Percentiles rank a stretch among this genome's conserved stretches.
phyloP scores from a whole-genome alignment of 30 jellyfish, hydroid and myxozoan species.

The Aurelia aurita region DNA sequence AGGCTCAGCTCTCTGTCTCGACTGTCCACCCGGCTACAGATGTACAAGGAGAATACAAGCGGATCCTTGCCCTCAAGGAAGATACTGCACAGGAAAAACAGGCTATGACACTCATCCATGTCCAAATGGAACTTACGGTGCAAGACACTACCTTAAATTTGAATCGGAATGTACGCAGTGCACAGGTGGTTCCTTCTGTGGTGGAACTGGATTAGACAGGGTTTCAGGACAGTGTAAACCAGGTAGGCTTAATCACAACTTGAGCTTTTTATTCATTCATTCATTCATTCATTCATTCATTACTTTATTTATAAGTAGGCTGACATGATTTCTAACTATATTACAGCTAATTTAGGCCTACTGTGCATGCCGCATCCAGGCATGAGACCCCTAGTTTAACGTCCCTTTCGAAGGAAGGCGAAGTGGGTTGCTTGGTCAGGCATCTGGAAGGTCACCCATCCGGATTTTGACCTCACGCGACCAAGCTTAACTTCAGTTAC shows the following conservation, averaged over 20 bases:
- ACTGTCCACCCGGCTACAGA: slow-evolving; percentile 92
- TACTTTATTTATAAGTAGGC: too few species aligned
- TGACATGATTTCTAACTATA: too few species aligned
- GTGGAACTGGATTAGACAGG: slow-evolving; percentile 77
- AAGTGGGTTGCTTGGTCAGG: too few species aligned
- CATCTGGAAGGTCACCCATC: too few species aligned
- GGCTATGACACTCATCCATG: slow-evolving; percentile 89
- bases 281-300: too few species aligned
- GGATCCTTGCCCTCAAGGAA: slow-evolving; percentile 93
- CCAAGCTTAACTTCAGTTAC: too few species aligned
- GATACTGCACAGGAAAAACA: slow-evolving; percentile 84
- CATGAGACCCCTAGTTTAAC: too few species aligned
- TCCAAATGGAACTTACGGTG: slow-evolving; percentile 95
- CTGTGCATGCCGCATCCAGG: too few species aligned
- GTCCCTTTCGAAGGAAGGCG: too few species aligned
- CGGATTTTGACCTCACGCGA: too few species aligned
- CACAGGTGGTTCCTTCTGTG: slow-evolving; percentile 91
- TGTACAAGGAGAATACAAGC: slow-evolving; percentile 88
- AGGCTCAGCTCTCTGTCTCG: slow-evolving; percentile 82
- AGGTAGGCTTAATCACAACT: slow-evolving; percentile 28
- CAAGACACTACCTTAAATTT: slow-evolving; percentile 62
- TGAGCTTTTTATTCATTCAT: too few species aligned
- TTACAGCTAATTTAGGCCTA: too few species aligned
- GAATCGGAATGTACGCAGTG: slow-evolving; percentile 87
- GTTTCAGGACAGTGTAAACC: slow-evolving; percentile 90